phyloP scores from a whole-genome alignment of 2,113 vertebrate species.

The Pitta sordida region DNA sequence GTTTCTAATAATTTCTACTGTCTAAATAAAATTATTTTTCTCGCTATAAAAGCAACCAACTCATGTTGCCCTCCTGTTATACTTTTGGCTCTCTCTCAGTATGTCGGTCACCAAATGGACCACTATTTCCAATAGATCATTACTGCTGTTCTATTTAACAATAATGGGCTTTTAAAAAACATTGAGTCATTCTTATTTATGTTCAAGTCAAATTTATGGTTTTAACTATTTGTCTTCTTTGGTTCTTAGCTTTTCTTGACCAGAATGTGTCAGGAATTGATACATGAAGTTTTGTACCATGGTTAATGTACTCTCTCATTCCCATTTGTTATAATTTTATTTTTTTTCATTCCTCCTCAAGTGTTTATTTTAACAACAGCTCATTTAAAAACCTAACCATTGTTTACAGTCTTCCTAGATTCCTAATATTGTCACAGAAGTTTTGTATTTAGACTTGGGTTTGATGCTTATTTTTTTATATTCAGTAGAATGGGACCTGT shows the following conservation, averaged over 20 bases:
- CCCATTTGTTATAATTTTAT: not conserved
- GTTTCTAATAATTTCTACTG: not conserved
- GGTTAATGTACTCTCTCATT: not conserved
- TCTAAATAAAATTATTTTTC: not conserved
- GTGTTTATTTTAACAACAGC: not conserved
- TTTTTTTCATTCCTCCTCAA: not conserved
- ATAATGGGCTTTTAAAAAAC: fast-evolving
- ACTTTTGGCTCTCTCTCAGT: not conserved
- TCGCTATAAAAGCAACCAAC: not conserved
- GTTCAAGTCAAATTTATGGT: not conserved
- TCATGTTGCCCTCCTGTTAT: not conserved
- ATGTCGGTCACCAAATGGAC: not conserved
- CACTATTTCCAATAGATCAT: not conserved
- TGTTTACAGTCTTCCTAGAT: not conserved
- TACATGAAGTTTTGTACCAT: not conserved
- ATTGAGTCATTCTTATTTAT: not conserved
- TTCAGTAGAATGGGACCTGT: not conserved
- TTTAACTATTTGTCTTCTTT: not conserved
- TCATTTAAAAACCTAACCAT: not conserved
- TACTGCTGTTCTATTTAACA: not conserved
- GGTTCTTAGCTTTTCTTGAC: not conserved
- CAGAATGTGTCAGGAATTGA: not conserved
- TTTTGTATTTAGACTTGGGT: not conserved
- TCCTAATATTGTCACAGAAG: not conserved
- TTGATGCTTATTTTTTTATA: not conserved